Percentiles rank a stretch among this genome's conserved stretches.
These are phyloP conservation scores for Corythornis vintsioides DNA, from an alignment of 2,113 vertebrate genomes.

Conservation along the genomic window DNA sequence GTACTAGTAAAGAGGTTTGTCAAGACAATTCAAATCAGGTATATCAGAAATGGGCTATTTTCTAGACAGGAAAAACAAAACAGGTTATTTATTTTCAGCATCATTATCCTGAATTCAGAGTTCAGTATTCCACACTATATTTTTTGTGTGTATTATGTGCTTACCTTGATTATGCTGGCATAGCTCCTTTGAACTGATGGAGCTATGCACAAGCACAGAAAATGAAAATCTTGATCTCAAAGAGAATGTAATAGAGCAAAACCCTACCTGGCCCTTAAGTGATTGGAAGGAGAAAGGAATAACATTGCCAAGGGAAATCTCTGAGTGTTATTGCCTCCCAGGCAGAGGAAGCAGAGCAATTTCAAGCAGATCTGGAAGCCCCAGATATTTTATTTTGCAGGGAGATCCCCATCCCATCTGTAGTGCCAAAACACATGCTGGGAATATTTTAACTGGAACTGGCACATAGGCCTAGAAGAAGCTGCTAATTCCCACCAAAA, in stretches of 20 bases:
- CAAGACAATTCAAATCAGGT: background rate
- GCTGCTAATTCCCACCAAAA: background rate
- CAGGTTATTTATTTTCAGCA: background rate
- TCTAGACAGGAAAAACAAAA: background rate
- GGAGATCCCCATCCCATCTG: constrained; percentile 35
- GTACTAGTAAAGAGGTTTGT: background rate
- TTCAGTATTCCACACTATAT: background rate
- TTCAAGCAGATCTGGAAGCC: constrained; percentile 29
- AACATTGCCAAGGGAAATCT: constrained; percentile 19
- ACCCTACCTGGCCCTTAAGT: background rate
- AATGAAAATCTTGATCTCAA: background rate
- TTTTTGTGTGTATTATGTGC: background rate
- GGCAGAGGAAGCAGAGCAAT: background rate
- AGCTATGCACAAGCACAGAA: background rate
- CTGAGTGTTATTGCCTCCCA: background rate
- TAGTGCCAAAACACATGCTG: constrained; percentile 23
- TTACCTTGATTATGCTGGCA: background rate
- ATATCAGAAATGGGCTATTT: background rate
- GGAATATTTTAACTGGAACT: constrained; percentile 34
- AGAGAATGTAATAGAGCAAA: background rate
- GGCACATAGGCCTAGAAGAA: background rate
- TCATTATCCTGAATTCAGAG: background rate
- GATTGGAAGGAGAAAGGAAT: background rate
- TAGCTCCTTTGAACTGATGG: background rate
- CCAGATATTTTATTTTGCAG: constrained; percentile 14